Evolutionary conservation across 2,888 invertebrate genomes (phyloP), one percentile per base, ranked within the genome.

Genomic region (Dryobotodes eremita): DNA sequence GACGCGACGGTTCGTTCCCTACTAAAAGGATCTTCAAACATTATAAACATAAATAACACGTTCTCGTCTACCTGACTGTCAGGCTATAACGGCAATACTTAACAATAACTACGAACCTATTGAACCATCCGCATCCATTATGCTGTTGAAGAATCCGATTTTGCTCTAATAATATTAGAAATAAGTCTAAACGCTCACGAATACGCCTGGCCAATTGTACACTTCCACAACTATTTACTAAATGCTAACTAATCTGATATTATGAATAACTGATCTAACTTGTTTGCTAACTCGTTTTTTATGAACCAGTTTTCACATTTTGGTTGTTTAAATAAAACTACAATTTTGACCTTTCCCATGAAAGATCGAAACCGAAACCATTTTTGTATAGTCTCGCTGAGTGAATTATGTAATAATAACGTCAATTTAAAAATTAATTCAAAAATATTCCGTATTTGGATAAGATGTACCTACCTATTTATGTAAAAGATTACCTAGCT

Each of bases 271-370:
- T 48, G 11, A 76, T 26, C 36, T 11, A 46, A 48, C 75, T 36
- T 48, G 65, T 77, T 61, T 50, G 31, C 26, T 11, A n/a, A 23
- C 48, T 50, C 13, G 4, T 42, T 15, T 53, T n/a, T 15, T 75
- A n/a, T 53, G 53, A 64, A 46, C 75, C 31, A n/a, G 53, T 61
- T 46, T 46, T 55, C 26, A 61, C 26, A 26, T 61, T 36, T 55
- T 7, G 13, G 1, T n/a, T 15, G 11, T 50, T 15, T 23, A 69
- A 50, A 50, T 1, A 46, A 59, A 15, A n/a, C 36, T 10, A 20
- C 17, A 11, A 23, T 61, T 11, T 74, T 61, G 42, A 75, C 74
- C 75, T 75, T 75, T 36, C 23, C 59, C 74, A 23, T 50, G 11
- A 42, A 61, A 50, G 20, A 74, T 50, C 36, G n/a, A 75, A 42